phyloP scores from a whole-genome alignment of 2,888 invertebrate genomes.

The Eumacrocentrus americanus region DNA sequence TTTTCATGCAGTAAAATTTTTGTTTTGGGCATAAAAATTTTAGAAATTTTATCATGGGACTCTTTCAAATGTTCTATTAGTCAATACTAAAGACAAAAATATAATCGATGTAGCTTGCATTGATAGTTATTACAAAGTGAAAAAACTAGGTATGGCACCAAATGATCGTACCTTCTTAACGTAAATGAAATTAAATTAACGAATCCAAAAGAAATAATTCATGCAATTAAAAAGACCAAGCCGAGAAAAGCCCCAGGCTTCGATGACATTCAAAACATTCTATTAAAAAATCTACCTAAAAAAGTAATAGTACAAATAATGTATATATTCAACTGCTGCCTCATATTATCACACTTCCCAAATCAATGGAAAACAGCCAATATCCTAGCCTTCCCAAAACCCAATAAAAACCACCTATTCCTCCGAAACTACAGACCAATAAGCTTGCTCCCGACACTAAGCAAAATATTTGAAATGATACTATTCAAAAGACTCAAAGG shows the following conservation, averaged over 20 bases:
- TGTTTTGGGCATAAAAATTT: no score
- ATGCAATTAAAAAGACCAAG: not conserved
- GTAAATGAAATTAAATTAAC: not conserved
- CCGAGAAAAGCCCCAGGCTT: not conserved
- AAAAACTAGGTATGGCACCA: no score
- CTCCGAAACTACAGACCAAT: not conserved
- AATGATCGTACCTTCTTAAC: no score
- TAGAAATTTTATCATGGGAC: no score
- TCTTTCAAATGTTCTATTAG: no score
- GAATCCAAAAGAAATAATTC: not conserved
- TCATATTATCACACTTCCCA: not conserved
- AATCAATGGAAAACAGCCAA: not conserved
- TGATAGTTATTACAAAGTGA: no score
- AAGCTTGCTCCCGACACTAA: no score
- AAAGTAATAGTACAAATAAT: constrained; percentile 1
- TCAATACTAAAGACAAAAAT: no score
- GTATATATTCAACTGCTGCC: not conserved
- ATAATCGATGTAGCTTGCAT: no score
- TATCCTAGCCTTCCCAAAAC: not conserved
- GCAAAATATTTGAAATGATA: no score
- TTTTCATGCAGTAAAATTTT: no score
- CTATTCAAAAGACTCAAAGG: no score
- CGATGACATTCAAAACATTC: not conserved
- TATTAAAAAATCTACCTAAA: constrained; percentile 12
- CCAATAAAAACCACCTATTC: not conserved